Conservation (phyloP, 2,113 vertebrate species). For the Scartelaos histophorus region DNA sequence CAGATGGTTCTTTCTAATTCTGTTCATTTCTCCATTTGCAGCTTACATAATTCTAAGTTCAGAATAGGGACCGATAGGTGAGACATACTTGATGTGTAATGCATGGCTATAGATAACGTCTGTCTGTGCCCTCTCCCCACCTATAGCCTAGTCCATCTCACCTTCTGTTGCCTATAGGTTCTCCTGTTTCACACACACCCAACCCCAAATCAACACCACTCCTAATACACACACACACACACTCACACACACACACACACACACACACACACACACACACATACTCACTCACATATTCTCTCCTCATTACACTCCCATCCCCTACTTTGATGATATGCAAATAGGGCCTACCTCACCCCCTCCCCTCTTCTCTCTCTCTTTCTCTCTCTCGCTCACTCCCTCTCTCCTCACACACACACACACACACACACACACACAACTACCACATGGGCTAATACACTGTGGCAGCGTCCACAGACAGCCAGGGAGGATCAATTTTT, state of each 20-base stretch:
- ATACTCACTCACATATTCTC: conserved; percentile 50
- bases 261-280: conserved; percentile 45
- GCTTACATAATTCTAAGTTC: not conserved
- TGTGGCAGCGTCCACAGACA: conserved; percentile 75
- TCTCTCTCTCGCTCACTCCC: conserved; percentile 53
- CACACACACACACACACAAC: conserved; percentile 27
- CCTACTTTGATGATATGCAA: conserved; percentile 75
- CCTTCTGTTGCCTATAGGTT: conserved; percentile 36
- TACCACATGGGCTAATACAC: conserved; percentile 61
- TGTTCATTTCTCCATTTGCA: not conserved
- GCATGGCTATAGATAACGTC: not conserved
- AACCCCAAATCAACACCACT: conserved; percentile 44
- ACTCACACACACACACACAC: conserved; percentile 49
- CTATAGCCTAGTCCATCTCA: conserved; percentile 37
- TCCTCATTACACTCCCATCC: conserved; percentile 68
- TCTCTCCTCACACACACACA: conserved; percentile 47
- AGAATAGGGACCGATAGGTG: not conserved
- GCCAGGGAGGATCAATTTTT: conserved; percentile 78
- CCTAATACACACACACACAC: conserved; percentile 48
- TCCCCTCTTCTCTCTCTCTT: conserved; percentile 2
- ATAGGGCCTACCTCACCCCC: conserved; percentile 53
- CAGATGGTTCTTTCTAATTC: not conserved
- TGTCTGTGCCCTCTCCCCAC: conserved; percentile 8
- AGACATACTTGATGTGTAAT: not conserved
- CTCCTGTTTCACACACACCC: conserved; percentile 57